phyloP scores from a whole-genome alignment of 2,888 invertebrate species.

The Macrosiphum euphorbiae region DNA sequence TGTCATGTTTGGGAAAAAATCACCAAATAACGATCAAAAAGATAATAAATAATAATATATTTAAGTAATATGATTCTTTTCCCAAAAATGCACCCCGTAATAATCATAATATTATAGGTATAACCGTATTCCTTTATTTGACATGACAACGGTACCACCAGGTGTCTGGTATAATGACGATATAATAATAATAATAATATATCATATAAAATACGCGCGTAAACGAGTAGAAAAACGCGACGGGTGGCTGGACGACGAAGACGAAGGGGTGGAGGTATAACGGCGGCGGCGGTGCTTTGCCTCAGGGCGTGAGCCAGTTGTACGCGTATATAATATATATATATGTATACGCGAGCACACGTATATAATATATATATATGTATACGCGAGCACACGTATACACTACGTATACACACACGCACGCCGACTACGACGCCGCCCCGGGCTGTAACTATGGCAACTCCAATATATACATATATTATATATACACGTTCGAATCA shows the following conservation, averaged over 20 bases:
- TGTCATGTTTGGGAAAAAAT: neutral
- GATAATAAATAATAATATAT: neutral
- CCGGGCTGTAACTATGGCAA: constrained; percentile 58
- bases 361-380: neutral
- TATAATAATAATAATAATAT: neutral
- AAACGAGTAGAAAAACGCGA: constrained; percentile 58
- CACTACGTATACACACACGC: neutral
- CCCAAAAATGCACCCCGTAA: constrained; percentile 4
- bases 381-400: neutral
- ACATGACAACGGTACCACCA: neutral
- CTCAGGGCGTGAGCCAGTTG: neutral
- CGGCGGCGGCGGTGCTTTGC: constrained; percentile 20
- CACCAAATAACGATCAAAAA: neutral
- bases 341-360: neutral
- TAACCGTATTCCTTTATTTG: neutral
- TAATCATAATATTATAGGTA: neutral
- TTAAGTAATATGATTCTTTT: constrained; percentile 11
- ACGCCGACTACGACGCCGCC: constrained; percentile 25
- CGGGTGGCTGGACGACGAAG: neutral
- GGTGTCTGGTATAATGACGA: neutral
- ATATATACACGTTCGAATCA: constrained; percentile 58
- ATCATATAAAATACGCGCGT: neutral
- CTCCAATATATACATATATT: constrained; percentile 35
- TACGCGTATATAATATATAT: neutral
- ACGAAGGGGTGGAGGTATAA: neutral